A percentile compares a stretch with the other conserved stretches of the same genome.
phyloP scores from a whole-genome alignment of 2,113 vertebrate genomes.

The Haemorhous mexicanus region DNA sequence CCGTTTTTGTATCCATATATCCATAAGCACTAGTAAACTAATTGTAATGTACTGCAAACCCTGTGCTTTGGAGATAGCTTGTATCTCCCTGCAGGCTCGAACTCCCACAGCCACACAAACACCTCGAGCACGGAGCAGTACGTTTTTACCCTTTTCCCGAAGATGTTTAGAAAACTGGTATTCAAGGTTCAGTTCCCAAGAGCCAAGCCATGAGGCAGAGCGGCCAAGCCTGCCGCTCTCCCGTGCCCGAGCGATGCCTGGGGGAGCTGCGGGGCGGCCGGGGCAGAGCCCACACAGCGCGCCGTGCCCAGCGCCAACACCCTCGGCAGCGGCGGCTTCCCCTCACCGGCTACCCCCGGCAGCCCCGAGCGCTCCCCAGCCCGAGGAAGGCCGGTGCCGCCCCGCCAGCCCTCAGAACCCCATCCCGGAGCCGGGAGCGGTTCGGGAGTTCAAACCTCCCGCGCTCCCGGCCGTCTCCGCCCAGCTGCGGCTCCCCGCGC shows the following conservation, averaged over 20 bases:
- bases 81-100: fast-evolving
- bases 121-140: background rate
- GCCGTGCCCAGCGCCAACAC: fast-evolving
- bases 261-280: background rate
- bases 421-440: background rate
- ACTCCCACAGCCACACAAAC: background rate
- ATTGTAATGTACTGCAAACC: background rate
- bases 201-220: fast-evolving
- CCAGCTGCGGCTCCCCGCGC: fast-evolving
- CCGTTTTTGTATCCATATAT: background rate
- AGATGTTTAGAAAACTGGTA: fast-evolving
- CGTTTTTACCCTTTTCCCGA: background rate
- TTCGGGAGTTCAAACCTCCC: background rate
- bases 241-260: fast-evolving
- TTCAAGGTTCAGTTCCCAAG: fast-evolving
- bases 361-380: background rate
- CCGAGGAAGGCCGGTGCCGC: background rate
- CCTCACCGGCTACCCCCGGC: fast-evolving
- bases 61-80: background rate
- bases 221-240: background rate
- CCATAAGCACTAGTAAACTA: background rate
- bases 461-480: background rate
- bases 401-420: background rate
- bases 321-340: fast-evolving
- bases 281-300: background rate